Evolutionary conservation across 64 coral and sea anemone species (phyloP), one percentile per base, ranked within the genome.

Genomic region (Catalaphyllia jardinei): DNA sequence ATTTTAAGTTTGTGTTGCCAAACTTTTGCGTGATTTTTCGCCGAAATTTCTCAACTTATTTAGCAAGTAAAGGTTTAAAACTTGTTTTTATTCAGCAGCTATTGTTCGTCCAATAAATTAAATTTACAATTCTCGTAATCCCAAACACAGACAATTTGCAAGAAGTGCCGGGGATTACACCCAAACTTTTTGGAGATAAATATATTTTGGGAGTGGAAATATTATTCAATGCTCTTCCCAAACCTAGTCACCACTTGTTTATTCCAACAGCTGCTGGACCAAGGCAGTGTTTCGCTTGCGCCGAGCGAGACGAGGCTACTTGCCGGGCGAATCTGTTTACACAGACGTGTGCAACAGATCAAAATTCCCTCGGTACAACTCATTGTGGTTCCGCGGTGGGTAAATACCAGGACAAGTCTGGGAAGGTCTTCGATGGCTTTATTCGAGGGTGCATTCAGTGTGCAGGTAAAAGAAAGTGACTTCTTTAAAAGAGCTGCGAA

Each of bases 351-450:
- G 19, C 31, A 10, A 19, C 38, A 1, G 75, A 77, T 52, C 38
- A 17, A 52, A 52, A 54, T 13, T 77, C 75, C 0, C 42, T 77
- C 7, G 75, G 75, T 52, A 77, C 75, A 38, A 77, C 38, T n/a
- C 75, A 77, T 52, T 77, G 75, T 24, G 39, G 38, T 3, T 77
- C 35, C 17, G 75, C 77, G 10, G 52, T 79, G 59, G 77, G 77
- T 7, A 79, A 46, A n/a, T 51, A 15, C 18, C 77, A 50, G 1
- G 49, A 79, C 24, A 8, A 79, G 24, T 12, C 25, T 29, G 77
- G 77, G 55, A 29, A 29, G 20, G 22, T 79, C n/a, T 11, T 57
- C 17, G 51, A 60, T 79, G 49, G 28, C 77, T 79, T 79, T 17
- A 57, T 57, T 59, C 52, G 52, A 57, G 77, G 77, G 25, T 79